phyloP scores from a whole-genome alignment of 2,888 invertebrate species.

The Oeneis ivallda region DNA sequence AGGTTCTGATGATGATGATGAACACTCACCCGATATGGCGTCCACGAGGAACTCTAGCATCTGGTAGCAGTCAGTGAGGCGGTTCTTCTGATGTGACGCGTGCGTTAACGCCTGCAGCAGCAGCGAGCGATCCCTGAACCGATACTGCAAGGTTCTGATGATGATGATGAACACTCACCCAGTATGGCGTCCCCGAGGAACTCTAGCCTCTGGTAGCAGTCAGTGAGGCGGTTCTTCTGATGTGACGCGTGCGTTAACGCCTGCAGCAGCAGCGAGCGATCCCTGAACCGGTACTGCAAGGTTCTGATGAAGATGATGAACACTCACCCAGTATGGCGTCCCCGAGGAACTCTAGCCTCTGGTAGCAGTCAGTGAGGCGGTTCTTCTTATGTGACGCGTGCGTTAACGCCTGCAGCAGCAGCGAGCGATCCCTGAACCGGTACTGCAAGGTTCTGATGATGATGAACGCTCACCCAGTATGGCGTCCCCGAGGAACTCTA shows the following conservation, averaged over 20 bases:
- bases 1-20: not conserved
- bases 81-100: constrained; percentile 97
- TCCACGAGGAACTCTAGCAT: constrained; percentile 92
- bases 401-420: constrained; percentile 97
- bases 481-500: constrained; percentile 98
- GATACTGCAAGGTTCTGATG: not conserved
- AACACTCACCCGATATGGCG: constrained; percentile 82
- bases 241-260: constrained; percentile 99
- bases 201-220: constrained; percentile 99
- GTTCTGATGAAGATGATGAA: constrained; percentile 58
- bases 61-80: constrained; percentile 98
- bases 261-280: constrained; percentile 95
- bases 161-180: not conserved
- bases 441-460: constrained; percentile 87
- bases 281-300: constrained; percentile 93
- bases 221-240: constrained; percentile 95
- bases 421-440: constrained; percentile 92
- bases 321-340: constrained; percentile 91
- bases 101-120: constrained; percentile 98
- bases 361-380: constrained; percentile 98
- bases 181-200: constrained; percentile 96
- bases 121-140: constrained; percentile 89
- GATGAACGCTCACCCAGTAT: constrained; percentile 82
- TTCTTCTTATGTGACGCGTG: constrained; percentile 99
- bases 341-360: constrained; percentile 96